A percentile compares a stretch with the other conserved stretches of the same genome.
phyloP scores from a whole-genome alignment of 2,113 vertebrate genomes.

The Crocuta crocuta region DNA sequence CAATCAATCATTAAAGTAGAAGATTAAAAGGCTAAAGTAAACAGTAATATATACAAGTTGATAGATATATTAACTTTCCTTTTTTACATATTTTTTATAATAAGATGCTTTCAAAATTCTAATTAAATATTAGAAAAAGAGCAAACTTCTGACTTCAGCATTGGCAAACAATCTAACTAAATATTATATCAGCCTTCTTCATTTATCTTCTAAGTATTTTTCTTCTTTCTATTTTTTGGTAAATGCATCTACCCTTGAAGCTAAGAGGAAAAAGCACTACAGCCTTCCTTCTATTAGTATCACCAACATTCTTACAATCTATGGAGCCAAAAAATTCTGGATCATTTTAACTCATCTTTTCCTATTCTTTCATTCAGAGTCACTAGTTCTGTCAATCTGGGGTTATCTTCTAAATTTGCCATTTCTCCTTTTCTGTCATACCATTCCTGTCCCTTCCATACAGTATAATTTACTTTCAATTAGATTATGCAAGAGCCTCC shows the following conservation, averaged over 20 bases:
- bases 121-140: not conserved
- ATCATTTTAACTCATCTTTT: not conserved
- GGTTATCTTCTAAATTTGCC: not conserved
- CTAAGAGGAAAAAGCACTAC: not conserved
- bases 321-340: not conserved
- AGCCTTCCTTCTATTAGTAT: not conserved
- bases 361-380: not conserved
- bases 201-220: not conserved
- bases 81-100: not conserved
- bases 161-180: not conserved
- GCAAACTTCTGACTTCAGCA: not conserved
- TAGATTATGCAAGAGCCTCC: not conserved
- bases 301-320: not conserved
- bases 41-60: not conserved
- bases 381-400: not conserved
- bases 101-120: not conserved
- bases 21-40: slow-evolving; percentile 9
- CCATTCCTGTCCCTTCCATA: not conserved
- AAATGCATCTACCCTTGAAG: not conserved
- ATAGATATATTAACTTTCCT: not conserved
- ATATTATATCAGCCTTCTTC: not conserved
- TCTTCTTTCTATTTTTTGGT: not conserved
- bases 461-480: not conserved
- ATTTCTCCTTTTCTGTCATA: not conserved
- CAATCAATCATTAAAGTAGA: not conserved